Evolutionary conservation across 1,140 invertebrate species (phyloP), one percentile per base, ranked within the genome.

Genomic region (Drosophila jambulina): DNA sequence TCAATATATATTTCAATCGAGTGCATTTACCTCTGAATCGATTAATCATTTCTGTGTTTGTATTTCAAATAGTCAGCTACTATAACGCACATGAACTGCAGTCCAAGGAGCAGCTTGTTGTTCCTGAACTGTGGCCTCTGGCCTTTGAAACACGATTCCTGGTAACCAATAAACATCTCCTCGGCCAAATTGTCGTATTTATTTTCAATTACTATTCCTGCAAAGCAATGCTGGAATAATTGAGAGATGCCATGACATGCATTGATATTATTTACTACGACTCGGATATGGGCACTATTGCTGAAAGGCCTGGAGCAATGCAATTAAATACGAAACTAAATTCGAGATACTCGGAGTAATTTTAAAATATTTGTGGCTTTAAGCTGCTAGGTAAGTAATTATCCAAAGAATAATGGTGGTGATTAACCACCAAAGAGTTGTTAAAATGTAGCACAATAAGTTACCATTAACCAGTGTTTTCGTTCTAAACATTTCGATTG

Each of bases 131-230:
- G 5, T 43, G 29, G 29, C 67, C 67, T 68, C 12, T 69, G 67
- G 62, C 67, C 38, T n/a, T 29, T 15, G 62, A 9, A 17, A n/a
- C 32, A 34, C 34, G 51, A 17, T 67, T 42, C 17, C n/a, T 34
- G 25, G 21, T 19, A 67, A 51, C 42, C 36, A 43, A 29, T 63
- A 53, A 34, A 36, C 23, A 32, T 54, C 23, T 29, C 17, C 58
- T 12, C 32, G 36, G 17, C 25, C 27, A 43, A 53, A 27, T 43
- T 43, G 13, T n/a, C 25, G 58, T 53, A 36, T 69, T 69, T 43
- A 21, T 32, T 53, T 36, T 53, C 29, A 67, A 67, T 67, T 53
- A 53, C 29, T 67, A 27, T 53, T 17, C 23, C 21, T 68, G 36
- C 29, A 51, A 53, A 19, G 42, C 27, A 38, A 42, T 19, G 27